phyloP scores from a whole-genome alignment of 2,888 invertebrate species.

The Phalera bucephala region DNA sequence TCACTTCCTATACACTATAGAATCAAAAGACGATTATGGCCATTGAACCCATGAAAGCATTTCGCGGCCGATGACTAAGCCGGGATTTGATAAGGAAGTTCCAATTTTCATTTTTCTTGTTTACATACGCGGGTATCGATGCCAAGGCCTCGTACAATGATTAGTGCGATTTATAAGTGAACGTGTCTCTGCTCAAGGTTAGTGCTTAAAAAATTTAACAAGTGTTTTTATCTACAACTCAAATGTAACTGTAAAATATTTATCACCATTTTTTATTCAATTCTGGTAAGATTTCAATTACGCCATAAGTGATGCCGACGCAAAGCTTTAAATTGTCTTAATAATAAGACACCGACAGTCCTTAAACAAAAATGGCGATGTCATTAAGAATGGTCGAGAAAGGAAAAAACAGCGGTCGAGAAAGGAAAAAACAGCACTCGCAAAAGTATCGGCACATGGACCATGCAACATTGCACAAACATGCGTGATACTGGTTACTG shows the following conservation, averaged over 20 bases:
- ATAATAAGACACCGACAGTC: constrained; percentile 12
- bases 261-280: too few species aligned
- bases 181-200: too few species aligned
- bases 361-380: constrained; percentile 33
- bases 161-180: too few species aligned
- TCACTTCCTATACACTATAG: constrained; percentile 71
- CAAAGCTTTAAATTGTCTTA: constrained; percentile 2
- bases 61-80: constrained; percentile 54
- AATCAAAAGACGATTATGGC: constrained; percentile 75
- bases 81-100: constrained; percentile 28
- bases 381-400: constrained; percentile 37
- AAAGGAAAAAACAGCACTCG: constrained; percentile 30
- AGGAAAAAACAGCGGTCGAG: too few species aligned
- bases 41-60: constrained; percentile 74
- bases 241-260: too few species aligned
- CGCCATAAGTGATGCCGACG: too few species aligned
- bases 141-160: constrained; percentile 55
- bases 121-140: constrained; percentile 36
- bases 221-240: too few species aligned
- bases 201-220: too few species aligned
- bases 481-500: neutral
- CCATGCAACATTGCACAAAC: neutral
- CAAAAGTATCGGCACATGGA: constrained; percentile 23
- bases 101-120: constrained; percentile 26
- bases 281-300: too few species aligned